Percentiles rank a stretch among this genome's conserved stretches.
These are phyloP conservation scores for Macropus fuliginosus DNA, from an alignment of 2,797 vertebrate genomes.

Conservation along the genomic window DNA sequence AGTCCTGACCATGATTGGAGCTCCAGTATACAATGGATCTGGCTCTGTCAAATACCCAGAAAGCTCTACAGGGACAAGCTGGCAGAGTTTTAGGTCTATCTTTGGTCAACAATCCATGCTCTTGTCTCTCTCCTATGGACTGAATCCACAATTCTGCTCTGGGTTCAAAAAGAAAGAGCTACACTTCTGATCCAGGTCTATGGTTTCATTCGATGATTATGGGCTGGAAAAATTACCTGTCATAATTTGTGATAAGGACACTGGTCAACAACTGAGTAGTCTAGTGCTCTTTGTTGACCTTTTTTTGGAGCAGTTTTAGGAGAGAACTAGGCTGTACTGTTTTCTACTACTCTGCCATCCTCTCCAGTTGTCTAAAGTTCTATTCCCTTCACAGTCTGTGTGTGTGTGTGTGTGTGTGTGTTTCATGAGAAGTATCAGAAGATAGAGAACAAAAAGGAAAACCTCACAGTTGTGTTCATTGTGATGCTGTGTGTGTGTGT, in stretches of 20 bases:
- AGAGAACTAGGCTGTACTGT: neutral
- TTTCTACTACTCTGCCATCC: neutral
- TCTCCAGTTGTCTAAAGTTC: neutral
- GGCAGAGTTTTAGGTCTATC: neutral
- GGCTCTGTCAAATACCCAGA: too few species aligned
- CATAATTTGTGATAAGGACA: neutral
- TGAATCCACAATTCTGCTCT: neutral
- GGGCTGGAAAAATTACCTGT: neutral
- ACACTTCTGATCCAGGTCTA: neutral
- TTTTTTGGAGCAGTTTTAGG: neutral
- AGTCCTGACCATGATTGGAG: too few species aligned
- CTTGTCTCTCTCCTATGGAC: neutral
- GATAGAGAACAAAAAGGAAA: neutral
- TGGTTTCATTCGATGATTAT: neutral
- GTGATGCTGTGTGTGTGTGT: neutral
- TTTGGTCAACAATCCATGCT: neutral
- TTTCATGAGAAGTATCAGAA: neutral
- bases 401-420: neutral
- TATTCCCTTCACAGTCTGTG: neutral
- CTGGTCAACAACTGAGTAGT: neutral
- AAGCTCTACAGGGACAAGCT: neutral
- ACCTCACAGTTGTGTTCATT: neutral
- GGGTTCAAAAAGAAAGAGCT: neutral
- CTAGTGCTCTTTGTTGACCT: neutral
- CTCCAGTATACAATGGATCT: too few species aligned